These are phyloP conservation scores for Onychomys leucogaster DNA, from an alignment of 2,797 vertebrate genomes.

Conservation along the genomic window DNA sequence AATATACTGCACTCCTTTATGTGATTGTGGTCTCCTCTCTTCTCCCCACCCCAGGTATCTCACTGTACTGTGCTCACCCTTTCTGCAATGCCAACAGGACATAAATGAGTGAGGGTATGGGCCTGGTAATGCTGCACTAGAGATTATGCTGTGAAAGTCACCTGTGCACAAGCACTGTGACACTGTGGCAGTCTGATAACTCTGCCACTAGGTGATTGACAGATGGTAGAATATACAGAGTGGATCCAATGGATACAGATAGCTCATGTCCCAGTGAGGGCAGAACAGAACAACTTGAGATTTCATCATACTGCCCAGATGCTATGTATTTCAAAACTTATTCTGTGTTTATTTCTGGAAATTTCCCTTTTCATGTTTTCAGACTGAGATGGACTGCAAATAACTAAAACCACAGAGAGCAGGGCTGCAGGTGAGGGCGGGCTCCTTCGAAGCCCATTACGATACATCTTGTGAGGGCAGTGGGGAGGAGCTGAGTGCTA, in stretches of 20 bases:
- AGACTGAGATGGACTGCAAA: neutral
- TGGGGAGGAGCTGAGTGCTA: neutral
- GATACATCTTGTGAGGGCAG: neutral
- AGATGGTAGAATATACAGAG: neutral
- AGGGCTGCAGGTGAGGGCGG: neutral
- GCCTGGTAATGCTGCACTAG: neutral
- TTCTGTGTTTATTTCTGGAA: neutral
- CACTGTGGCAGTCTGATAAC: neutral
- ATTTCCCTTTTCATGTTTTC: slow-evolving; percentile 12
- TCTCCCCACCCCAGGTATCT: neutral
- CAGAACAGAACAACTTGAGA: neutral
- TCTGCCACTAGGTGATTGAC: neutral
- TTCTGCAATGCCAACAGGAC: neutral
- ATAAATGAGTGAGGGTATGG: neutral
- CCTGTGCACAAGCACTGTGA: neutral
- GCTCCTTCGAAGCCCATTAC: neutral
- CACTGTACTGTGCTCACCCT: neutral
- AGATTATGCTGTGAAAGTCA: fast-evolving
- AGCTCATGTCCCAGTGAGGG: neutral
- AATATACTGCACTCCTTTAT: neutral
- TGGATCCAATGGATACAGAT: neutral
- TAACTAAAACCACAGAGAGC: neutral
- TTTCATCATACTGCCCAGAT: neutral
- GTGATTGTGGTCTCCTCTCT: no score
- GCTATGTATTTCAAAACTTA: neutral